These are phyloP conservation scores for Colinus virginianus DNA, from an alignment of 2,113 vertebrate genomes.

Conservation along the genomic window DNA sequence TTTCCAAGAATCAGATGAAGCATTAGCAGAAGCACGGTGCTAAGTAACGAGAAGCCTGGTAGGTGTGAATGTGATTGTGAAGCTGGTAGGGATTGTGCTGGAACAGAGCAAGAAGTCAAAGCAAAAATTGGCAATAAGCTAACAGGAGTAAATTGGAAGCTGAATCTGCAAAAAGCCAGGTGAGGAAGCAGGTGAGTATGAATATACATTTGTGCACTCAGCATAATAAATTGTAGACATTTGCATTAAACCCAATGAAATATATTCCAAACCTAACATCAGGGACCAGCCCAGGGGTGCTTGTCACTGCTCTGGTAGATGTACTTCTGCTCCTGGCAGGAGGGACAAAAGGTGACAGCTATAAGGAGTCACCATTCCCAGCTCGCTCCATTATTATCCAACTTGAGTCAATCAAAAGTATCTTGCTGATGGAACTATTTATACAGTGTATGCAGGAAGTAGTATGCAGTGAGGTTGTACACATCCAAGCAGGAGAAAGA, in stretches of 20 bases:
- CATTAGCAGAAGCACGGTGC: not conserved
- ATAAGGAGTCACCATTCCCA: not conserved
- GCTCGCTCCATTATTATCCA: rapidly evolving
- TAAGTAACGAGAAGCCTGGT: not conserved
- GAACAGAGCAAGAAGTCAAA: not conserved
- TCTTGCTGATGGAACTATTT: not conserved
- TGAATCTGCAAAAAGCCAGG: not conserved
- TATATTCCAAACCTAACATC: not conserved
- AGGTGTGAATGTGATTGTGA: not conserved
- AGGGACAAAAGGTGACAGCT: not conserved
- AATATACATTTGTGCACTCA: not conserved
- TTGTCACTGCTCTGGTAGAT: not conserved
- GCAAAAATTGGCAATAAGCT: not conserved
- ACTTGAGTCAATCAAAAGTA: not conserved
- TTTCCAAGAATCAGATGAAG: not conserved
- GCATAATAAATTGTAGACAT: not conserved
- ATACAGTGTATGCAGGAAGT: not conserved
- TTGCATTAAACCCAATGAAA: not conserved
- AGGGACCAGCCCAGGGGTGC: not conserved
- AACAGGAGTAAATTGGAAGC: not conserved
- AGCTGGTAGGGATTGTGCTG: not conserved
- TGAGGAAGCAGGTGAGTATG: not conserved
- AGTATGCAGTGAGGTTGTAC: rapidly evolving
- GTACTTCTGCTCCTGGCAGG: not conserved
- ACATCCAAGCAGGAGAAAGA: not conserved